Conservation (phyloP, 2,797 vertebrate species). For the Poeciliopsis gracilis region DNA sequence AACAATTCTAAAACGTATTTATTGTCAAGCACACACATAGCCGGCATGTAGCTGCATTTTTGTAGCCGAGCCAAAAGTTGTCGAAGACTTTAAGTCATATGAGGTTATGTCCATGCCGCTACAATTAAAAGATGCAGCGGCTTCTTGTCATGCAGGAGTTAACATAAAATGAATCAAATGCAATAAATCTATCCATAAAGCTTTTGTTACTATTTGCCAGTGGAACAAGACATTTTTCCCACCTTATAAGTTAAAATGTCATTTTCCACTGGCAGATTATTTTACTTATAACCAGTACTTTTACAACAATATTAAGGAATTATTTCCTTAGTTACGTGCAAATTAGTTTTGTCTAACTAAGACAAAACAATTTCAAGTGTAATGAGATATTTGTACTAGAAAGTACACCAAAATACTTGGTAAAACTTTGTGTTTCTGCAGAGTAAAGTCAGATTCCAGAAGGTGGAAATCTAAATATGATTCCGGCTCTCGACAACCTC, state of each 20-base stretch:
- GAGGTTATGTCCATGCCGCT: not conserved
- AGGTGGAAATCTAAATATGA: not conserved
- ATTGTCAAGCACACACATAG: not conserved
- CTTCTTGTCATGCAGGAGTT: not conserved
- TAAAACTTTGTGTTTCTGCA: too few relatives aligned
- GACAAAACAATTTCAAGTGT: too few relatives aligned
- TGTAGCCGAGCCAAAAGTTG: not conserved
- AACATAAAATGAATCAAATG: not conserved
- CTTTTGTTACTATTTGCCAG: not conserved
- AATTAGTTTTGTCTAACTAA: too few relatives aligned
- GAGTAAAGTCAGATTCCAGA: not conserved
- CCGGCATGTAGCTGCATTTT: not conserved
- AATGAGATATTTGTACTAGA: not conserved
- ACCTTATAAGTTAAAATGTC: too few relatives aligned
- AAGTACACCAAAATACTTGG: too few relatives aligned
- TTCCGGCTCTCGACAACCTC: not conserved
- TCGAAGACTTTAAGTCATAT: not conserved
- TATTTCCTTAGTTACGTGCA: too few relatives aligned
- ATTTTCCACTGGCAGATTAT: too few relatives aligned
- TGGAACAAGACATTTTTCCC: not conserved
- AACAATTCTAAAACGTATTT: constrained; percentile 1
- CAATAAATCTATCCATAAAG: not conserved
- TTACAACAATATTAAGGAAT: too few relatives aligned
- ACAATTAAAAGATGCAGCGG: constrained; percentile 1
- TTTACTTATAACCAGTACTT: too few relatives aligned